Base-by-base conservation (phyloP, 2,797 vertebrate genomes). In the Neosilurus mollespiculum region DNA sequence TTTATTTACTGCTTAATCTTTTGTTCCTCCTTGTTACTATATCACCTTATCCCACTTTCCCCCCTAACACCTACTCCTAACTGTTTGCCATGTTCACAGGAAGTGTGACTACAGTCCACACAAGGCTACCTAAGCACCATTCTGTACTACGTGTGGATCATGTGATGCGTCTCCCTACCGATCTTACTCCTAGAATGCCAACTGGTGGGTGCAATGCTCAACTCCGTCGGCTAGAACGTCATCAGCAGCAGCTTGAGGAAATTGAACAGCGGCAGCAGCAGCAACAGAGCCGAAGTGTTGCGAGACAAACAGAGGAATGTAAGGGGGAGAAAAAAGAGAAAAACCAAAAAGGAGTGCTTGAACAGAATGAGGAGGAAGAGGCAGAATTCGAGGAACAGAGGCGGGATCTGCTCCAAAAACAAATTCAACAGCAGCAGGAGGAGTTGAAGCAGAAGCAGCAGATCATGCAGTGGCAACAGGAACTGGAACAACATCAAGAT, bases 391-490 rank as follows among this genome's bases (percentile, higher is more conserved):
- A 82, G 70, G 81, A 53, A n/a, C 87, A 93, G 83, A 92, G 88
- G 80, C 86, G 80, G 71, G 90, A 90, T 10, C 85, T 92, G 1
- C 92, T 90, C 3, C 80, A 94, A 49, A 87, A 92, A 22, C 92
- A 94, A 56, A 92, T 94, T 83, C 92, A 92, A 85, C 92, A 94
- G 85, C 93, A 94, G 30, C 92, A 93, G 70, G 61, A 93, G 71
- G 94, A 95, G 64, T 89, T 94, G 81, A 90, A 92, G 87, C 93
- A 94, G 59, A 90, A 92, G 6, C 93, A 94, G 86, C 93, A 95
- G 69, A 93, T 95, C 75, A 90, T 93, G 87, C 93, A 94, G 86
- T 94, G 94, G 94, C 94, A 95, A 78, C 91, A 94, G 70, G 94
- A 94, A 89, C 89, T 94, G 81, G 89, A 92, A 49, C 72, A 87